Conservation (phyloP, 2,797 vertebrate species). For the Etheostoma perlongum region DNA sequence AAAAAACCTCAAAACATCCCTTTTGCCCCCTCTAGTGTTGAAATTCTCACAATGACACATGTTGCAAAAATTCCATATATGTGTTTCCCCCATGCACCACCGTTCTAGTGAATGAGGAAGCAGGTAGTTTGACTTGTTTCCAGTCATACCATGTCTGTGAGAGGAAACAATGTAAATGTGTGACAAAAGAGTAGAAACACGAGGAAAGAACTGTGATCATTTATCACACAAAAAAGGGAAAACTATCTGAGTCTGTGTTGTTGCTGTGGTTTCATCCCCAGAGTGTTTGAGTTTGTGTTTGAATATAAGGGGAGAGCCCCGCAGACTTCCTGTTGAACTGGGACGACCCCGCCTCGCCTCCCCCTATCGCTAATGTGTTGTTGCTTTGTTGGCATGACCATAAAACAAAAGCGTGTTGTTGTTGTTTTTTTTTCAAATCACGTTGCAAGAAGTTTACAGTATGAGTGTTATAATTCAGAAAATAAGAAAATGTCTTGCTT, state of each 20-base stretch:
- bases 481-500: background rate
- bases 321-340: constrained; percentile 11
- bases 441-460: too few species aligned
- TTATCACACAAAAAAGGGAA: background rate
- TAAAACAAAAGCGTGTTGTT: too few species aligned
- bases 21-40: constrained; percentile 29
- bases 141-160: too few species aligned
- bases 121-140: constrained; percentile 1
- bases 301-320: constrained; percentile 24
- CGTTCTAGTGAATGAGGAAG: constrained; percentile 33
- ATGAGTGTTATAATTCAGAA: too few species aligned
- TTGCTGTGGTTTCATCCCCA: background rate
- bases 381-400: background rate
- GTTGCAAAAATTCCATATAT: background rate
- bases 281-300: background rate
- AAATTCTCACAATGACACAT: rapidly evolving
- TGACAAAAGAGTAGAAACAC: background rate
- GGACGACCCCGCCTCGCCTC: background rate
- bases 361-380: background rate
- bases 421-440: too few species aligned
- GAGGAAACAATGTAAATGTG: background rate
- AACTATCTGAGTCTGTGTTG: background rate
- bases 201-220: background rate
- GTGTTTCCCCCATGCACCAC: background rate
- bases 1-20: background rate